Percentiles rank a stretch among this genome's conserved stretches.
Conservation (phyloP, 1,140 invertebrate species). For the Pseudomyrmex cubaensis region DNA sequence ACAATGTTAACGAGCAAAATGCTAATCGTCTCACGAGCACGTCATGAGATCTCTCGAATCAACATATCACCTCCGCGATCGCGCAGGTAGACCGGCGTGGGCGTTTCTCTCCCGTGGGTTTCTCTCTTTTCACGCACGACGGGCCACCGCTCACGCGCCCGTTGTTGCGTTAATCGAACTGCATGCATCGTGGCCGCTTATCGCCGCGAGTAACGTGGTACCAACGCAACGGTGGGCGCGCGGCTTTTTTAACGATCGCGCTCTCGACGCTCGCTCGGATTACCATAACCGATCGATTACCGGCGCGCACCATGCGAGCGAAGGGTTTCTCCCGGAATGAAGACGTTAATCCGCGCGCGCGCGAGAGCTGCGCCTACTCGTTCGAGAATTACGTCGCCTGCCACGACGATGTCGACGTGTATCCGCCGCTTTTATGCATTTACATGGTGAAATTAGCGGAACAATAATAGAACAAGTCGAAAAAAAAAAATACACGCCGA, state of each 20-base stretch:
- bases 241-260: conserved; percentile 63
- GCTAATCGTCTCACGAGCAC: not conserved
- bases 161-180: conserved; percentile 63
- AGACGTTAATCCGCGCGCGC: conserved; percentile 59
- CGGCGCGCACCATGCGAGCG: conserved; percentile 21
- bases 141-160: conserved; percentile 27
- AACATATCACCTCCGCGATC: conserved; percentile 13
- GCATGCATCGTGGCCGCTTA: conserved; percentile 59
- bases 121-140: conserved; percentile 46
- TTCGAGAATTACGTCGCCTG: conserved; percentile 30
- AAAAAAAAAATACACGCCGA: not conserved
- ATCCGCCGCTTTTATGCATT: not conserved
- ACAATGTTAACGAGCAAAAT: not conserved
- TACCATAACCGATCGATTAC: conserved; percentile 70
- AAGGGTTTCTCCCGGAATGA: conserved; percentile 56
- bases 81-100: conserved; percentile 19
- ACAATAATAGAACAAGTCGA: not conserved
- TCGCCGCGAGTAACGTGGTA: conserved; percentile 44
- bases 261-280: conserved; percentile 62
- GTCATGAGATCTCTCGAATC: conserved; percentile 26
- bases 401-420: conserved; percentile 12
- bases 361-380: conserved; percentile 18
- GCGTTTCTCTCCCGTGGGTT: conserved; percentile 25
- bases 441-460: not conserved
- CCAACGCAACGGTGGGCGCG: conserved; percentile 26